Percentiles rank a stretch among this genome's conserved stretches.
These are phyloP conservation scores for Drymodes brunneopygia DNA, from an alignment of 2,113 vertebrate genomes.

Conservation along the genomic window DNA sequence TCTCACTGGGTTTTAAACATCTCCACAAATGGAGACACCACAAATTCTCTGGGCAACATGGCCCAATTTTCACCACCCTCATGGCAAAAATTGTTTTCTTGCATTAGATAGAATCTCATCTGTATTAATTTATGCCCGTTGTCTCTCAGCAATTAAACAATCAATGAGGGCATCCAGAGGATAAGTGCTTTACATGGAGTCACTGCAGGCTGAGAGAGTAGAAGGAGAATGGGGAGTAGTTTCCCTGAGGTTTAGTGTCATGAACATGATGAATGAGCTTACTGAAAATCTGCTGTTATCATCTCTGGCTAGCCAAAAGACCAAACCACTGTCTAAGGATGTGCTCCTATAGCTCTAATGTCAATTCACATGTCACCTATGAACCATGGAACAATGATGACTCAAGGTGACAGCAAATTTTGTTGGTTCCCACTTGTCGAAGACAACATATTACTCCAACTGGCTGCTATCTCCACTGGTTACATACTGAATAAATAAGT, in stretches of 20 bases:
- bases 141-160: not conserved
- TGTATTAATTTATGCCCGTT: not conserved
- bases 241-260: not conserved
- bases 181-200: not conserved
- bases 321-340: not conserved
- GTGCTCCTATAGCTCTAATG: not conserved
- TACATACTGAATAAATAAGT: not conserved
- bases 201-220: not conserved
- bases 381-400: not conserved
- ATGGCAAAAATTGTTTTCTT: not conserved
- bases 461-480: not conserved
- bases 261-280: not conserved
- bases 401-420: not conserved
- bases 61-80: not conserved
- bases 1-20: not conserved
- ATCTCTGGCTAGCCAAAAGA: not conserved
- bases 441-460: not conserved
- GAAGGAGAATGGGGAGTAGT: fast-evolving
- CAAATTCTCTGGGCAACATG: not conserved
- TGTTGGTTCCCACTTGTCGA: not conserved
- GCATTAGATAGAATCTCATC: not conserved
- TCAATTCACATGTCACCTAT: not conserved
- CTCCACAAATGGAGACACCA: not conserved
- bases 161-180: not conserved
- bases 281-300: not conserved